Evolutionary conservation across 2,888 invertebrate genomes (phyloP).

Genomic region (Drosophila lutescens): DNA sequence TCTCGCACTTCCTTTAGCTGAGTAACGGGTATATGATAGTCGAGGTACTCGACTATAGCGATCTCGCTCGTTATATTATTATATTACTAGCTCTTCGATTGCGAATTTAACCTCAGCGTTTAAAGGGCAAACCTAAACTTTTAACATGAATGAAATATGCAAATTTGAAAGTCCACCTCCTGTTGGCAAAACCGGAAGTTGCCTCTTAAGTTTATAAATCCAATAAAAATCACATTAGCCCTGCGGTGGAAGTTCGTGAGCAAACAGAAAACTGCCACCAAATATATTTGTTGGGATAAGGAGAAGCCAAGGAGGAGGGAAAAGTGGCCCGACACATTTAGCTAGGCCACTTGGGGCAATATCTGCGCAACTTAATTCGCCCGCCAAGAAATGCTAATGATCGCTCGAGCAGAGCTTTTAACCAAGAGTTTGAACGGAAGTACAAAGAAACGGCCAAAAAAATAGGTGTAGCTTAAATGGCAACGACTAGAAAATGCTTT

Average conservation of each 20-base stretch:
- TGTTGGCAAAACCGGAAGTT: conserved; percentile 61
- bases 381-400: conserved; percentile 65
- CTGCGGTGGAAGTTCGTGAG: conserved; percentile 63
- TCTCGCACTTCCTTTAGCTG: no score
- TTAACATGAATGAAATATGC: background rate
- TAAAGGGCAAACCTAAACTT: background rate
- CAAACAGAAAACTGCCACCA: conserved; percentile 48
- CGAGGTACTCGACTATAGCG: no score
- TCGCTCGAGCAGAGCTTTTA: conserved; percentile 19
- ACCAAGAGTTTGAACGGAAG: conserved; percentile 8
- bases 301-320: background rate
- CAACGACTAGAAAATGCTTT: conserved; percentile 24
- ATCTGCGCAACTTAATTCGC: background rate
- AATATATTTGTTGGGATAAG: conserved; percentile 5
- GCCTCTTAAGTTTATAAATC: conserved; percentile 75
- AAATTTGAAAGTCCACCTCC: conserved; percentile 15
- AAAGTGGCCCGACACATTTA: conserved; percentile 64
- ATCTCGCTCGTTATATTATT: no score
- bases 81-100: no score
- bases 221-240: conserved; percentile 80
- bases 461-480: conserved; percentile 21
- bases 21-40: no score
- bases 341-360: conserved; percentile 56
- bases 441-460: background rate
- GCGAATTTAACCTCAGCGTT: background rate